These are phyloP conservation scores for Phalera bucephala DNA, from an alignment of 2,888 invertebrate species.

Conservation along the genomic window DNA sequence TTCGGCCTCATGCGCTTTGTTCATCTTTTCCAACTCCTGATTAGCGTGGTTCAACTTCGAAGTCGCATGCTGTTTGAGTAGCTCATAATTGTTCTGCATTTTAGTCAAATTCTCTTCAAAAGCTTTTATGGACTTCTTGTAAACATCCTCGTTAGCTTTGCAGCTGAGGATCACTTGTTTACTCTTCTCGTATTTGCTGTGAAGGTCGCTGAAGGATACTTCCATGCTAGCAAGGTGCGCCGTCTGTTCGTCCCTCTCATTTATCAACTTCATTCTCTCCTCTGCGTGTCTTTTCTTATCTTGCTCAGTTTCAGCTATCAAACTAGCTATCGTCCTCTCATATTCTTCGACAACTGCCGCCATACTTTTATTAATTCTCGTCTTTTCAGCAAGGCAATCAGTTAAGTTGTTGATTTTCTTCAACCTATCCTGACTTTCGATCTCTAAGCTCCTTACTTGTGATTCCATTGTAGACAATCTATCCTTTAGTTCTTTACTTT, in stretches of 20 bases:
- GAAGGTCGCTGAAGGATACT: slow-evolving; percentile 84
- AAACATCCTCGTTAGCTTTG: slow-evolving; percentile 86
- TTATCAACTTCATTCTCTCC: slow-evolving; percentile 75
- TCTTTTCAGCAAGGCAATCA: slow-evolving; percentile 65
- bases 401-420: slow-evolving; percentile 64
- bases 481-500: slow-evolving; percentile 73
- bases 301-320: slow-evolving; percentile 88
- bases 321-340: slow-evolving; percentile 89
- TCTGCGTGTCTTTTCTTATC: slow-evolving; percentile 84
- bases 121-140: slow-evolving; percentile 86
- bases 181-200: slow-evolving; percentile 86
- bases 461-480: slow-evolving; percentile 65
- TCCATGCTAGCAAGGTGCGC: slow-evolving; percentile 85
- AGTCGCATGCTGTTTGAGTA: slow-evolving; percentile 94
- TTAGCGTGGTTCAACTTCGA: slow-evolving; percentile 90
- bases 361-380: slow-evolving; percentile 77
- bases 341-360: slow-evolving; percentile 89
- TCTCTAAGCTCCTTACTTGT: slow-evolving; percentile 61
- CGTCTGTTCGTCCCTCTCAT: slow-evolving; percentile 84
- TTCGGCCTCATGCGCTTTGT: slow-evolving; percentile 89
- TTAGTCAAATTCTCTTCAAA: slow-evolving; percentile 87
- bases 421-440: slow-evolving; percentile 55
- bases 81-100: slow-evolving; percentile 93
- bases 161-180: slow-evolving; percentile 82
- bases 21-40: slow-evolving; percentile 90